Percentiles rank a stretch among this genome's conserved stretches.
These are phyloP conservation scores for Acanthisitta chloris DNA, from an alignment of 2,113 vertebrate species.

Conservation along the genomic window DNA sequence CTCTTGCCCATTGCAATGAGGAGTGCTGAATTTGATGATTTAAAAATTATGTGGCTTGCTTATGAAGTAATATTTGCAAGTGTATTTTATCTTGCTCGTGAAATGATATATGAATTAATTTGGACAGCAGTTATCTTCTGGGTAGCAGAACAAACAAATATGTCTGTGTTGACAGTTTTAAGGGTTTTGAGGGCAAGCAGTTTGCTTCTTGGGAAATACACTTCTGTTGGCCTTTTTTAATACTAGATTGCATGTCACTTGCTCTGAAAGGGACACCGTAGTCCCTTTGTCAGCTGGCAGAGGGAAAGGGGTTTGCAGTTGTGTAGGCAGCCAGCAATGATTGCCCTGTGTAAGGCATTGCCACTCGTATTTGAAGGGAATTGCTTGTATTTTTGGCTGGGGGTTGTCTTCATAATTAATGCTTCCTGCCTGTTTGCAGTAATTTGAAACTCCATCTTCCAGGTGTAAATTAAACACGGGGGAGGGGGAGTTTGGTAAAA, in stretches of 20 bases:
- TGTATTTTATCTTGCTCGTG: not conserved
- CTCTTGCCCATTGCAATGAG: not conserved
- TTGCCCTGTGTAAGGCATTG: not conserved
- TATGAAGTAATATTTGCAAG: not conserved
- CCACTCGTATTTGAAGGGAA: not conserved
- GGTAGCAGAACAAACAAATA: not conserved
- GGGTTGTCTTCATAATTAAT: not conserved
- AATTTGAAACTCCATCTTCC: not conserved
- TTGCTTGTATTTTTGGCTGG: not conserved
- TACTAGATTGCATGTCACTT: not conserved
- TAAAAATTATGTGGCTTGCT: not conserved
- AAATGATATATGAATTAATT: not conserved
- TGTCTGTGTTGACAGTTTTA: not conserved
- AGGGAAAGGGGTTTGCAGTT: not conserved
- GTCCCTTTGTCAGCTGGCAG: not conserved
- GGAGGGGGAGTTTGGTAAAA: fast-evolving
- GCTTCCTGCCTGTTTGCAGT: not conserved
- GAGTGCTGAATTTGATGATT: not conserved
- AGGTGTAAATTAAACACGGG: not conserved
- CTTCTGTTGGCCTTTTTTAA: not conserved
- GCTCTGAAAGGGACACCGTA: not conserved
- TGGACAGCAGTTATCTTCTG: not conserved
- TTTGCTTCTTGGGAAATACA: not conserved
- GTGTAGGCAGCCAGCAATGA: not conserved
- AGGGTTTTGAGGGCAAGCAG: not conserved